Evolutionary conservation across 2,113 vertebrate species (phyloP).

Genomic region (Chrysochloris asiatica): DNA sequence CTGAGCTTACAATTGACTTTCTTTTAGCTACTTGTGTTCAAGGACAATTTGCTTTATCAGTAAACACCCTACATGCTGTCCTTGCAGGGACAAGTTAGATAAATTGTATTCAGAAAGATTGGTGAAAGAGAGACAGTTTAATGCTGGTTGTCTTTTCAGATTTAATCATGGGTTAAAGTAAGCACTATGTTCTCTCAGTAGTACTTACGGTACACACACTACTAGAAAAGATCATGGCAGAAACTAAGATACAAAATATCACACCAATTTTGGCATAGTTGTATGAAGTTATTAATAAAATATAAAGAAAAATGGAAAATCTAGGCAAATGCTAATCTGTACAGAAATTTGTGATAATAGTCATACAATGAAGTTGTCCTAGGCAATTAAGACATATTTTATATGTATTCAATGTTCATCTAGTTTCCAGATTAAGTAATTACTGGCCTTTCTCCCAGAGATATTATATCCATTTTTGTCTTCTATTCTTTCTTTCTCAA

Average conservation of each 20-base stretch:
- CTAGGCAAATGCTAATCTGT: neutral
- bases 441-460: neutral
- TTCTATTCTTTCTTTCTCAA: neutral
- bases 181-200: neutral
- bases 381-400: neutral
- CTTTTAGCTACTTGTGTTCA: conserved; percentile 1
- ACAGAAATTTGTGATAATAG: neutral
- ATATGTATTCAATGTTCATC: neutral
- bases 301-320: neutral
- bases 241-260: neutral
- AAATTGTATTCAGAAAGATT: neutral
- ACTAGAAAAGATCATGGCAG: neutral
- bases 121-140: neutral
- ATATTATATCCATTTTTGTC: neutral
- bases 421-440: neutral
- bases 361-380: neutral
- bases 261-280: neutral
- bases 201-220: neutral
- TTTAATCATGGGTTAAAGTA: conserved; percentile 46
- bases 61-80: neutral
- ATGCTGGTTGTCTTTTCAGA: neutral
- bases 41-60: conserved; percentile 33
- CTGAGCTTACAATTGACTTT: conserved; percentile 5
- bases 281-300: neutral
- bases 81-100: conserved; percentile 4